Conservation (phyloP, 2,797 vertebrate species). For the Kryptolebias ocellatus region DNA sequence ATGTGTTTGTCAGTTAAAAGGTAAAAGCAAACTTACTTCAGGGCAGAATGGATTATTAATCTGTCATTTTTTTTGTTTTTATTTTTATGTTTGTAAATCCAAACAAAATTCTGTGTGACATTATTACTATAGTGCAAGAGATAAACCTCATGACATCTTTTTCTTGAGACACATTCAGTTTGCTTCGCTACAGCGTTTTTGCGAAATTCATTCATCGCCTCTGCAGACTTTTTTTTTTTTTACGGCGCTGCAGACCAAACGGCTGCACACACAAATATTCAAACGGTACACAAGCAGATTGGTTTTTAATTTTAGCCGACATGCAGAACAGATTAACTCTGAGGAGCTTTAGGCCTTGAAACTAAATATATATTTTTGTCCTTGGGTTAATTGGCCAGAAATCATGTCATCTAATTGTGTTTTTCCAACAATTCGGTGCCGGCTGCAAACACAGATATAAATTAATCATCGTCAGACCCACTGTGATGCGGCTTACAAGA, state of each 20-base stretch:
- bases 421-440: conserved; percentile 2
- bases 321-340: conserved; percentile 2
- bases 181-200: neutral
- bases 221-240: neutral
- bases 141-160: neutral
- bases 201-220: conserved; percentile 5
- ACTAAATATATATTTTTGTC: conserved; percentile 25
- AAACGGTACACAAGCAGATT: neutral
- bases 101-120: neutral
- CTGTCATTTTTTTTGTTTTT: neutral
- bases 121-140: neutral
- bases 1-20: neutral
- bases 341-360: conserved; percentile 15
- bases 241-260: conserved; percentile 14
- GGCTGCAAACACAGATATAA: conserved; percentile 4
- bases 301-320: conserved; percentile 19
- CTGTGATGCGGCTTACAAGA: conserved; percentile 15
- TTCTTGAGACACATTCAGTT: neutral
- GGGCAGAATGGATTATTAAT: neutral
- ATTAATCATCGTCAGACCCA: conserved; percentile 7
- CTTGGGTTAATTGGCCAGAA: conserved; percentile 26
- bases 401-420: conserved; percentile 9
- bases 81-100: neutral
- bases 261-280: too few relatives aligned
- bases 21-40: neutral